phyloP scores from a whole-genome alignment of 2,797 vertebrate genomes.

The Erpetoichthys calabaricus region DNA sequence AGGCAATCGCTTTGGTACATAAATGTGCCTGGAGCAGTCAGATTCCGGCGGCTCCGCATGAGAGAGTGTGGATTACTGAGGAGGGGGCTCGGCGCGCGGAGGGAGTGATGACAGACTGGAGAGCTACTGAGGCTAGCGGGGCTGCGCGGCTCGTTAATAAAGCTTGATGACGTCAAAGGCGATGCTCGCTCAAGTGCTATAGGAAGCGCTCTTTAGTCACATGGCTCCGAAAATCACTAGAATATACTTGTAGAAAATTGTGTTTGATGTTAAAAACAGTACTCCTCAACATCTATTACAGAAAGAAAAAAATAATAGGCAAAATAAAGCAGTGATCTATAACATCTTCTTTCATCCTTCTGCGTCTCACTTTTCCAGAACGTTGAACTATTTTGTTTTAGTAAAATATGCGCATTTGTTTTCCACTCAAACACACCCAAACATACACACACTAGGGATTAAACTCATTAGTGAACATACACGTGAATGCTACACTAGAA shows the following conservation, averaged over 20 bases:
- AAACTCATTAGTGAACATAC: too few relatives aligned
- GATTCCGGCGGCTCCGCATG: slow-evolving; percentile 34
- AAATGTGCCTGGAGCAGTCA: slow-evolving; percentile 22
- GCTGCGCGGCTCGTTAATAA: slow-evolving; percentile 34
- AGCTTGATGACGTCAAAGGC: slow-evolving; percentile 38
- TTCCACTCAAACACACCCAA: too few relatives aligned
- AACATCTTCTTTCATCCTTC: too few relatives aligned
- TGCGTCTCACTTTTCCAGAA: too few relatives aligned
- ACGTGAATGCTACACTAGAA: too few relatives aligned
- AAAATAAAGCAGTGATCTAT: too few relatives aligned
- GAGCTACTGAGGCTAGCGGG: slow-evolving; percentile 20
- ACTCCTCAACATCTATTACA: not conserved
- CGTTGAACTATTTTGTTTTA: too few relatives aligned
- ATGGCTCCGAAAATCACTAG: not conserved
- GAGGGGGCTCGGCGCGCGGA: slow-evolving; percentile 27
- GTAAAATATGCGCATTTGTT: too few relatives aligned
- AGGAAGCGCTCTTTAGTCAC: slow-evolving; percentile 1
- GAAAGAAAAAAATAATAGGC: too few relatives aligned
- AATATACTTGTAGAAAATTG: slow-evolving; percentile 2
- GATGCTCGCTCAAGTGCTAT: slow-evolving; percentile 7
- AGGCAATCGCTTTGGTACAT: slow-evolving; percentile 5
- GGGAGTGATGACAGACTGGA: slow-evolving; percentile 1
- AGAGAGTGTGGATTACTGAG: slow-evolving; percentile 24
- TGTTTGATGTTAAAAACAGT: not conserved
- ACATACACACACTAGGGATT: too few relatives aligned